Evolutionary conservation across 2,888 invertebrate species (phyloP).

Genomic region (Leptinotarsa peninsularis): DNA sequence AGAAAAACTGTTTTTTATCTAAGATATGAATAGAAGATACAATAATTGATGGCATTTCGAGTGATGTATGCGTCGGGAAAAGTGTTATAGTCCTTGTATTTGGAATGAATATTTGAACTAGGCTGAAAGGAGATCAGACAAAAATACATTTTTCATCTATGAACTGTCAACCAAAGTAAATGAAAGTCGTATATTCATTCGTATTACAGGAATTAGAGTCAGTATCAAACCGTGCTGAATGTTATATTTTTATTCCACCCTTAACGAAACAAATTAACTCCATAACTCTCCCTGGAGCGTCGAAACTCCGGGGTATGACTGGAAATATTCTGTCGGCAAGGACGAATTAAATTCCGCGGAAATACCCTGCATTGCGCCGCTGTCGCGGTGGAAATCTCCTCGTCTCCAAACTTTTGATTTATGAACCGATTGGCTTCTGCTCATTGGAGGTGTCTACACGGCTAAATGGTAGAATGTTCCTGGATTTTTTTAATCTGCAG

Average conservation of each 20-base stretch:
- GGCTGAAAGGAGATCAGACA: too few species aligned
- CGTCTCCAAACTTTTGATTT: conserved; percentile 13
- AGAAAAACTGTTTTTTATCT: too few species aligned
- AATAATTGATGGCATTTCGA: too few species aligned
- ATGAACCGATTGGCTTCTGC: conserved; percentile 17
- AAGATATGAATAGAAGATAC: too few species aligned
- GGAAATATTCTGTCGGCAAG: conserved; percentile 8
- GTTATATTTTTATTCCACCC: neutral
- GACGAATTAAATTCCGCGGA: conserved; percentile 27
- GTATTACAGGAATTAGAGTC: neutral
- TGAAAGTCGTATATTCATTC: neutral
- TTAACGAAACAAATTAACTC: conserved; percentile 16
- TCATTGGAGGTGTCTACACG: neutral
- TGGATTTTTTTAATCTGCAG: conserved; percentile 14
- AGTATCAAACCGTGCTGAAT: neutral
- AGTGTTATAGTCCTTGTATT: too few species aligned
- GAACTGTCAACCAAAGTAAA: neutral
- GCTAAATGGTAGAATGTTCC: conserved; percentile 3
- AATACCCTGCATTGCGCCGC: conserved; percentile 52
- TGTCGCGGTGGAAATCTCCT: conserved; percentile 50
- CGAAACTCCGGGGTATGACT: conserved; percentile 4
- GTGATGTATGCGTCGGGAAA: too few species aligned
- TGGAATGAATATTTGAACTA: too few species aligned
- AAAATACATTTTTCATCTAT: neutral
- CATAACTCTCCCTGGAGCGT: conserved; percentile 4